Evolutionary conservation across 2,888 invertebrate species (phyloP), one percentile per base, ranked within the genome.

Genomic region (Cheilosia grossa): DNA sequence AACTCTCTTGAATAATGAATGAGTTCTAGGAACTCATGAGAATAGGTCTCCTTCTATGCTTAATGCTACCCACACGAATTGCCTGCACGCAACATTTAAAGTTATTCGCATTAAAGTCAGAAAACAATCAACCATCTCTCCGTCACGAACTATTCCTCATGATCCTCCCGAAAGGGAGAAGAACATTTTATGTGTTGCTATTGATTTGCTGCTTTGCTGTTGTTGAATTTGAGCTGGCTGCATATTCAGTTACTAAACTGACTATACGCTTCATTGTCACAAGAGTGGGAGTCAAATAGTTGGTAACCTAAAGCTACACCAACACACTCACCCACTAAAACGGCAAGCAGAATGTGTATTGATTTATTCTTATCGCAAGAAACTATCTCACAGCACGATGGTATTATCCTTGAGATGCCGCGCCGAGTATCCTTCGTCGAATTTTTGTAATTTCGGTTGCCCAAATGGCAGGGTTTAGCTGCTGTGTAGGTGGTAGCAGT

Each of bases 401-500:
- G 59, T 64, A 59, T 73, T 79, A 79, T 73, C 73, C 73, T 79
- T 79, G 73, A 79, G 73, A 79, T 72, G 63, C 42, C 40, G n/a
- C 33, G 47, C 19, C 17, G 9, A 10, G 42, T 44, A 72, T 53
- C 58, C 64, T 79, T 58, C 44, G 51, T 40, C 37, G 17, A 58
- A 79, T 64, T 40, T 42, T 79, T 72, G 72, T 66, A 72, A 64
- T 51, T 64, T 64, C 21, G 44, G 40, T 51, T 13, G 2, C 27
- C 19, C 13, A 27, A 61, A 77, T 67, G 33, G 53, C 53, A 67
- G 19, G 44, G 54, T 63, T 70, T 70, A 47, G 63, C 10, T 63
- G 47, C 49, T 21, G 17, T n/a, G n/a, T 49, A 21, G 7, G 49
- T 54, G 54, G 15, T 17, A 37, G n/a, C 13, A 9, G 24, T 37